Evolutionary conservation across 2,888 invertebrate species (phyloP).

Genomic region (Aporophyla lueneburgensis): DNA sequence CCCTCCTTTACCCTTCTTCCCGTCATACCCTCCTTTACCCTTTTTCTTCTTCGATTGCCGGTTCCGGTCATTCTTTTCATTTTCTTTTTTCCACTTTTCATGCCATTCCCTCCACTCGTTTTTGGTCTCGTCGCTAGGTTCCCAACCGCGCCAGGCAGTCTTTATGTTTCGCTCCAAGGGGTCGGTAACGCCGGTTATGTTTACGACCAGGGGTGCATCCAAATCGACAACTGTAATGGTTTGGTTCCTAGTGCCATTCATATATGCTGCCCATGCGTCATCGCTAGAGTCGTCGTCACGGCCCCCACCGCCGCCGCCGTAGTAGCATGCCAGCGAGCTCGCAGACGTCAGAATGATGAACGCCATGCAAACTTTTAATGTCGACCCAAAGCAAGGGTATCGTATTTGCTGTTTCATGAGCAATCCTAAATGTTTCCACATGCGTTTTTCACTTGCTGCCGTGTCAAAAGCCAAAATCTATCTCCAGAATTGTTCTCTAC

Average conservation of each 20-base stretch:
- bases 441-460: not conserved
- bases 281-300: too few relatives aligned
- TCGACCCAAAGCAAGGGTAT: not conserved
- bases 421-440: not conserved
- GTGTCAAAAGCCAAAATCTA: not conserved
- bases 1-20: too few relatives aligned
- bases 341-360: not conserved
- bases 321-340: slow-evolving; percentile 6
- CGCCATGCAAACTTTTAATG: not conserved
- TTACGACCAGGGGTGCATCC: not conserved
- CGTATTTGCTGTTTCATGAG: not conserved
- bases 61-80: not conserved
- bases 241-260: not conserved
- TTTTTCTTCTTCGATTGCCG: too few relatives aligned
- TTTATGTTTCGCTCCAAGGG: not conserved
- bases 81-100: accelerated
- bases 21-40: not conserved
- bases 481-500: not conserved
- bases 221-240: accelerated
- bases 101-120: not conserved
- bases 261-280: not conserved
- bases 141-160: slow-evolving; percentile 18
- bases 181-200: not conserved
- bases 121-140: accelerated
- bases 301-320: not conserved